Evolutionary conservation across 2,113 vertebrate genomes (phyloP), one percentile per base, ranked within the genome.

Genomic region (Sterna hirundo): DNA sequence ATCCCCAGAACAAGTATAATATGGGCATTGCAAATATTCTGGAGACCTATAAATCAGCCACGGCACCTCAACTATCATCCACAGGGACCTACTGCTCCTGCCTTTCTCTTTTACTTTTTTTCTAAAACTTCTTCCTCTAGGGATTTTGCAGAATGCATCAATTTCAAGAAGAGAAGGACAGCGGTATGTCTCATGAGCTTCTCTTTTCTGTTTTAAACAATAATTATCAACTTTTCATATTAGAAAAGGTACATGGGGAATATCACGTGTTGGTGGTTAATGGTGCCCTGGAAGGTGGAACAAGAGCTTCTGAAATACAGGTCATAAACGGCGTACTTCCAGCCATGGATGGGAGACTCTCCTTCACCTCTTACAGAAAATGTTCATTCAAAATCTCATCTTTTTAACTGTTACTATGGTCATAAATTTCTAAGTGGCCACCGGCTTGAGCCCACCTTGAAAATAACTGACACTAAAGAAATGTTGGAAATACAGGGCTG

Each of bases 1-100:
- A 97, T 98, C 96, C 96, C 16, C 58, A 81, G 95, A 93, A 94
- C 55, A 83, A 84, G 77, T 82, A 71, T 66, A 88, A 96, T 89
- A 70, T 8, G 61, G 83, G 74, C 44, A 71, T 60, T 75, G 62
- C 57, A 96, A 85, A 78, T 90, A 66, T 81, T 93, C 88, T 36
- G 60, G 55, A 88, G 64, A 58, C 36, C 77, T 65, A 83, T 93
- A 93, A 95, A 95, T 94, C 93, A 95, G 38, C 62, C 18, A 19
- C 55, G 54, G 91, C 55, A 91, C 62, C 82, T 96, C 78, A 62
- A 4, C 54, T 66, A 26, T 83, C 75, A 86, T 60, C 84, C 74
- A 58, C 36, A 70, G 82, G 70, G 81, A 95, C 32, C 30, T 91
- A 26, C 57, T 85, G 46, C 46, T 91, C 78, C 58, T 80, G 49